These are phyloP conservation scores for Gari tellinella DNA, from an alignment of 2,888 invertebrate genomes.

Conservation along the genomic window DNA sequence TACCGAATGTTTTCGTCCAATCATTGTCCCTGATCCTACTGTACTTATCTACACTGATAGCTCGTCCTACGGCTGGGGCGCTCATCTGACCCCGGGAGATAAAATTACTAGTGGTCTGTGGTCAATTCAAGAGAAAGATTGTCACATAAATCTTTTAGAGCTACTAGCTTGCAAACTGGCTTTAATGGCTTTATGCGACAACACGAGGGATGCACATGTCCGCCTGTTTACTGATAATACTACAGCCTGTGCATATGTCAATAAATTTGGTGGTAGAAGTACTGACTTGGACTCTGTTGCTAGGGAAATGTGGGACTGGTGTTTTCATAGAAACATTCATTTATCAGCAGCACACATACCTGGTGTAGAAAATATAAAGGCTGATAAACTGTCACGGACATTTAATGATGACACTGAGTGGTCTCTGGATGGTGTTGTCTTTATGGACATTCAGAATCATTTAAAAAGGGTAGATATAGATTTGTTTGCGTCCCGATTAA, in stretches of 20 bases:
- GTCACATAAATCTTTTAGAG: conserved; percentile 43
- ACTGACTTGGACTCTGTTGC: conserved; percentile 20
- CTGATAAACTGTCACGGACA: conserved; percentile 35
- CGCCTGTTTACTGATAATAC: conserved; percentile 34
- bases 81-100: neutral
- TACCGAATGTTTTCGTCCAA: neutral
- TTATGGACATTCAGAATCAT: conserved; percentile 3
- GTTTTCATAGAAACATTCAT: conserved; percentile 14
- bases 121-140: conserved; percentile 20
- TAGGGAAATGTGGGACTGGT: conserved; percentile 36
- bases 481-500: conserved; percentile 32
- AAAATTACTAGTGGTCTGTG: conserved; percentile 24
- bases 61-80: conserved; percentile 14
- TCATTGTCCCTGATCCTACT: conserved; percentile 1
- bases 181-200: conserved; percentile 16
- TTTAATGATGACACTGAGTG: conserved; percentile 51
- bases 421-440: conserved; percentile 22
- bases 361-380: conserved; percentile 29
- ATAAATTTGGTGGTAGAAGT: conserved; percentile 41
- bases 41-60: conserved; percentile 11
- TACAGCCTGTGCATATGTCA: conserved; percentile 37
- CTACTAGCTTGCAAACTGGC: conserved; percentile 27
- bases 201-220: conserved; percentile 6
- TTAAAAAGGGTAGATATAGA: conserved; percentile 12
- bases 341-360: conserved; percentile 40